A percentile compares a stretch with the other conserved stretches of the same genome.
Evolutionary conservation across 2,888 invertebrate genomes (phyloP).

Genomic region (Lasioglossum pauxillum): DNA sequence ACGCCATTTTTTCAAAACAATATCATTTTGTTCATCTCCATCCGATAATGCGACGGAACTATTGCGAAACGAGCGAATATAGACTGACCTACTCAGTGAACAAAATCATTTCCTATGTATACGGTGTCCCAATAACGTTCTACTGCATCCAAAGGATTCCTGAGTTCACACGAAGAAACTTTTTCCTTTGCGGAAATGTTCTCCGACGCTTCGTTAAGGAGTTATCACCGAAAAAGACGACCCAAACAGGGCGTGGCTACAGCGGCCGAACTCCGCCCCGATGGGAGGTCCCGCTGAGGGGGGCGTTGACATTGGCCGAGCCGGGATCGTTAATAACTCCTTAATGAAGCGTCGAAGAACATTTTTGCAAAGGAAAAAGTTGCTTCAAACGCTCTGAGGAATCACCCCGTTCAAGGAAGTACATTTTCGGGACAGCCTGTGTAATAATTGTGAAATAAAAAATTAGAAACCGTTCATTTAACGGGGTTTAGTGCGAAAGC

Average conservation of each 20-base stretch:
- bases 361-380: too few species aligned
- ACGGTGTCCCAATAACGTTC: background rate
- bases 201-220: background rate
- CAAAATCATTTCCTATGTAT: background rate
- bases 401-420: too few species aligned
- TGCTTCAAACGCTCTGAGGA: too few species aligned
- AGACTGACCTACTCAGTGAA: too few species aligned
- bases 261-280: background rate
- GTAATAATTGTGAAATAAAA: background rate
- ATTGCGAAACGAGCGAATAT: background rate
- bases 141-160: background rate
- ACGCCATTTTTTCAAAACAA: background rate
- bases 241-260: background rate
- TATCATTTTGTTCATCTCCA: background rate
- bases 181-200: background rate
- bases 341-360: too few species aligned
- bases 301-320: too few species aligned
- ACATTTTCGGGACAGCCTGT: too few species aligned
- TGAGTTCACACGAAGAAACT: background rate
- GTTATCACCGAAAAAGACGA: background rate
- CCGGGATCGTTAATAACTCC: too few species aligned
- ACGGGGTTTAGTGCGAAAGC: background rate
- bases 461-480: background rate
- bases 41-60: background rate
- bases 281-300: too few species aligned